Evolutionary conservation across 2,113 vertebrate genomes (phyloP), one percentile per base, ranked within the genome.

Genomic region (Oncorhynchus nerka): DNA sequence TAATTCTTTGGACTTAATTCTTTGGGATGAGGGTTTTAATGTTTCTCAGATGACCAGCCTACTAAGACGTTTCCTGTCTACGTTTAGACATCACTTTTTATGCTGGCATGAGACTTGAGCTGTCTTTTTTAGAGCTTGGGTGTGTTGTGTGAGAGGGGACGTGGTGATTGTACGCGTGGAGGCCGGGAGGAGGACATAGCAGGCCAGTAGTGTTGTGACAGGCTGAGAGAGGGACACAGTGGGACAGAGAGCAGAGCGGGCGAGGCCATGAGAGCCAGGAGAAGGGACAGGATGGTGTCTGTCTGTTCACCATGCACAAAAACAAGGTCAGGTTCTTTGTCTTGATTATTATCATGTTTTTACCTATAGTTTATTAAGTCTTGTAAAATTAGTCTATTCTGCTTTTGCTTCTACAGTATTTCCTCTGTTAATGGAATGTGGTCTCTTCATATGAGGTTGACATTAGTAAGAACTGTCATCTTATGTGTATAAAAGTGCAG

Each of bases 291-390:
- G 81, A 93, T 93, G 92, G 91, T 93, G 90, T 92, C 91, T 86
- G 66, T 89, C 83, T 92, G 89, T 88, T 92, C 93, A 87, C 90
- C 90, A 91, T 94, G 93, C 92, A 92, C 88, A 90, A 89, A 90
- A 86, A 91, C 81, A 93, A 93, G 92, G 92, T 93, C 90, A 91
- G 93, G 74, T 88, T 66, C 30, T 78, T 48, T 71, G 30, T 75
- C 22, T 71, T 30, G 22, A 45, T 74, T 1, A 2, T 22, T n/a
- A 19, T 48, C 66, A 62, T 12, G 11, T 8, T 68, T 39, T 70
- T 49, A 39, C 45, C 12, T 71, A 30, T n/a, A 51, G 62, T 67
- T 24, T 30, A 45, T 45, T 45, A 11, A 45, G 39, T 62, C 19
- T 61, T 22, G 9, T 15, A 19, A 57, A 57, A 57, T 19, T 6